phyloP scores from a whole-genome alignment of 2,797 vertebrate genomes.

The Chelonia mydas region DNA sequence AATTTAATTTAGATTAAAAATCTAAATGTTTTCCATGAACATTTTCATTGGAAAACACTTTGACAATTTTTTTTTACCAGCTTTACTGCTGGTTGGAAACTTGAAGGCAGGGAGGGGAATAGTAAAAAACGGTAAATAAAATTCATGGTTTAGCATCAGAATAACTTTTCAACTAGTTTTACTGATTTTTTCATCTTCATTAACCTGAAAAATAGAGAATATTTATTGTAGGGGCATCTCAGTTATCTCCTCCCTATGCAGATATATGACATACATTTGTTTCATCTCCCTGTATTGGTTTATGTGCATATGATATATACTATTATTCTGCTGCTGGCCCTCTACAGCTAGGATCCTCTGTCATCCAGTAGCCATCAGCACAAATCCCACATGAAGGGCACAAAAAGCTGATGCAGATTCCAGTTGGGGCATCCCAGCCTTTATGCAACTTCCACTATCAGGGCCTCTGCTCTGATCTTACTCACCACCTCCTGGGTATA shows the following conservation, averaged over 20 bases:
- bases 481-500: not conserved
- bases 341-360: not conserved
- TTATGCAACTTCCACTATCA: not conserved
- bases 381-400: not conserved
- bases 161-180: not conserved
- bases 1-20: too few relatives aligned
- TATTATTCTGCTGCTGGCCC: not conserved
- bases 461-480: not conserved
- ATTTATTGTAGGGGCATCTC: not conserved
- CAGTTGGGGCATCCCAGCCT: not conserved
- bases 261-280: too few relatives aligned
- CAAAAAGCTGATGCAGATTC: too few relatives aligned
- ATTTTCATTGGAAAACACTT: too few relatives aligned
- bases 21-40: too few relatives aligned
- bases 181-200: not conserved
- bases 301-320: not conserved
- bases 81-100: too few relatives aligned
- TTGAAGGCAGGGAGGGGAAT: too few relatives aligned
- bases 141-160: not conserved
- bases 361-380: not conserved
- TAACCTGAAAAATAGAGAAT: not conserved
- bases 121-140: not conserved
- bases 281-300: not conserved
- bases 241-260: not conserved
- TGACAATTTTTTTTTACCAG: too few relatives aligned